Evolutionary conservation across 2,888 invertebrate genomes (phyloP).

Genomic region (Charanyca ferruginea): DNA sequence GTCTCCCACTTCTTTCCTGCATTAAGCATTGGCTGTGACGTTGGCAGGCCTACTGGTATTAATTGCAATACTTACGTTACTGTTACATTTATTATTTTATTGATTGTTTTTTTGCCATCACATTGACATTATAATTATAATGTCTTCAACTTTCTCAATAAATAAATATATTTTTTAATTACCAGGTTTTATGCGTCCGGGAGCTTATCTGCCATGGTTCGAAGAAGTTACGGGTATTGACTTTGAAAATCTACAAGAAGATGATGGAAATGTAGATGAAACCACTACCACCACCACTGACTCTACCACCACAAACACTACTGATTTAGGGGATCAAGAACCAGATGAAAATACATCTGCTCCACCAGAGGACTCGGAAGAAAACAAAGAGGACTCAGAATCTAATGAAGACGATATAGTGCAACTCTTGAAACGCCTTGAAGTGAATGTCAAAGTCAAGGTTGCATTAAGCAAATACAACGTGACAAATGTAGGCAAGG

Average conservation of each 20-base stretch:
- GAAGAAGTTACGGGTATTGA: slow-evolving; percentile 77
- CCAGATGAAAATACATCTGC: neutral
- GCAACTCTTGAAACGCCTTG: slow-evolving; percentile 79
- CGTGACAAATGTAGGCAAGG: slow-evolving; percentile 59
- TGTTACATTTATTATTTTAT: neutral
- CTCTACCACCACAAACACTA: neutral
- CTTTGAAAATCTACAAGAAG: slow-evolving; percentile 78
- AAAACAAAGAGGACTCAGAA: slow-evolving; percentile 60
- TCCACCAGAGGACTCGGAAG: slow-evolving; percentile 54
- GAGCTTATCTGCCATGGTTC: slow-evolving; percentile 83
- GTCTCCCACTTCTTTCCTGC: slow-evolving; percentile 66
- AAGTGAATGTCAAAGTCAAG: slow-evolving; percentile 83
- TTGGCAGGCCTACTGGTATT: slow-evolving; percentile 79
- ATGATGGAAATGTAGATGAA: slow-evolving; percentile 48
- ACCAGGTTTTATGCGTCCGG: slow-evolving; percentile 83
- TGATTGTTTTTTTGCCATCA: neutral
- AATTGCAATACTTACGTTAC: neutral
- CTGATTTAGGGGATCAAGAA: neutral
- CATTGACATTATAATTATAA: neutral
- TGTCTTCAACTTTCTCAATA: too few species aligned
- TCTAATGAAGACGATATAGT: slow-evolving; percentile 73
- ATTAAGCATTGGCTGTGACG: neutral
- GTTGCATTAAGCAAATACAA: slow-evolving; percentile 79
- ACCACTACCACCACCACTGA: neutral
- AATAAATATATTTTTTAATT: neutral